These are phyloP conservation scores for Harpagoxenus sublaevis DNA, from an alignment of 2,888 invertebrate species.

Conservation along the genomic window DNA sequence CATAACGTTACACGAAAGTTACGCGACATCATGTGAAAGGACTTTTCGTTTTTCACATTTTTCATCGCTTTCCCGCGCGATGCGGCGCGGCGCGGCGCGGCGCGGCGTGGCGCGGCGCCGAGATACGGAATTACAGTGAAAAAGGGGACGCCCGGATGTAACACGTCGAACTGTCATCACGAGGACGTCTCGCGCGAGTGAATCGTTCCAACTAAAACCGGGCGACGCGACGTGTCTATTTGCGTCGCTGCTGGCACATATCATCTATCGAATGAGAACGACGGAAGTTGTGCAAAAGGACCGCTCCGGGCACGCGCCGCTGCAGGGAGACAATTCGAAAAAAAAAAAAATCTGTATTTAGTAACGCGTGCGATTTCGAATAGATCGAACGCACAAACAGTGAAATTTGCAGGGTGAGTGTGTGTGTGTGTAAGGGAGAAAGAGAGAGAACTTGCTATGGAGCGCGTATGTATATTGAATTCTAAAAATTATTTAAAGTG, in stretches of 20 bases:
- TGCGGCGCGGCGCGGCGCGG: conserved; percentile 30
- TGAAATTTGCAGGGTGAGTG: background rate
- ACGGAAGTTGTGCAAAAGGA: conserved; percentile 46
- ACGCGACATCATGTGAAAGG: conserved; percentile 52
- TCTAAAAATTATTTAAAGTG: background rate
- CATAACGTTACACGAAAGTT: conserved; percentile 47
- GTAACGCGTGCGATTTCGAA: conserved; percentile 30
- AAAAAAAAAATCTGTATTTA: conserved; percentile 49
- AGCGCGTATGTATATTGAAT: too few relatives aligned
- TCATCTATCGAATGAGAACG: conserved; percentile 51
- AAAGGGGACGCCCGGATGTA: conserved; percentile 66
- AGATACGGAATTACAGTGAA: conserved; percentile 67
- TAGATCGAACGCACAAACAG: conserved; percentile 28
- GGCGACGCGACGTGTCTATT: conserved; percentile 65
- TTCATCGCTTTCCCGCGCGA: conserved; percentile 51
- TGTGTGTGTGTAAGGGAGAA: background rate
- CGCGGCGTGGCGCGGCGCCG: conserved; percentile 35
- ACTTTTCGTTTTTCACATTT: conserved; percentile 53
- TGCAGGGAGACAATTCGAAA: conserved; percentile 32
- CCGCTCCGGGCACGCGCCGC: conserved; percentile 31
- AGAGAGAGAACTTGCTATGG: background rate
- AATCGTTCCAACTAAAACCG: conserved; percentile 62
- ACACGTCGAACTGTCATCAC: conserved; percentile 72
- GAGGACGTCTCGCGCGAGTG: conserved; percentile 61
- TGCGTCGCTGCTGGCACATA: conserved; percentile 52